Conservation (phyloP, 2,113 vertebrate species). For the Hippolais icterina region DNA sequence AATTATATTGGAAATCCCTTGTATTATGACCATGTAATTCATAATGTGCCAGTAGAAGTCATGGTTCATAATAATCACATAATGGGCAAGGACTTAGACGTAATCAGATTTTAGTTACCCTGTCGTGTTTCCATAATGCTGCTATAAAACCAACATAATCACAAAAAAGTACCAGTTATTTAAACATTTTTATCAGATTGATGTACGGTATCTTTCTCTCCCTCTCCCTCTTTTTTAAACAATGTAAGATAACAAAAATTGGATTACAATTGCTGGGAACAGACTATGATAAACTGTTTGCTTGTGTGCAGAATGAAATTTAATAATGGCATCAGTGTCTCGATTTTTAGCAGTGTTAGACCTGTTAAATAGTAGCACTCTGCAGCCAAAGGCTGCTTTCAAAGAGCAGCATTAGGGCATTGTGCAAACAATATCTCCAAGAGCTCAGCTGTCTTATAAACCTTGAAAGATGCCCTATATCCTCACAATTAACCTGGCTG, state of each 20-base stretch:
- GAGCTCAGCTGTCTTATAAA: neutral
- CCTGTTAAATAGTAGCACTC: slow-evolving; percentile 30
- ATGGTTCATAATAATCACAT: slow-evolving; percentile 71
- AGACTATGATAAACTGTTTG: slow-evolving; percentile 69
- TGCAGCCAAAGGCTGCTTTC: slow-evolving; percentile 22
- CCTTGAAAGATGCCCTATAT: neutral
- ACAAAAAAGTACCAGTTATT: slow-evolving; percentile 60
- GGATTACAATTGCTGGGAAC: slow-evolving; percentile 70
- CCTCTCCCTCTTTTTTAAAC: slow-evolving; percentile 18
- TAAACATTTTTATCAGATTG: slow-evolving; percentile 67
- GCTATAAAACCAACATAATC: slow-evolving; percentile 61
- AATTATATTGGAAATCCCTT: slow-evolving; percentile 72
- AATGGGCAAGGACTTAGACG: slow-evolving; percentile 64
- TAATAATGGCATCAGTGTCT: slow-evolving; percentile 36
- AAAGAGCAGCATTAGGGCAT: neutral
- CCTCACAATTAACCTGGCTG: slow-evolving; percentile 25
- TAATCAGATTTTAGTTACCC: slow-evolving; percentile 73
- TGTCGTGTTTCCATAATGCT: slow-evolving; percentile 63
- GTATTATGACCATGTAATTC: slow-evolving; percentile 66
- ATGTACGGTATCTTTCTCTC: slow-evolving; percentile 1
- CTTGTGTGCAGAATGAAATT: slow-evolving; percentile 50
- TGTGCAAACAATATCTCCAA: neutral
- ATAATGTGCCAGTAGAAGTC: slow-evolving; percentile 65
- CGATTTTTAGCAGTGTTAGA: slow-evolving; percentile 30
- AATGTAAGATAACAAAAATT: slow-evolving; percentile 68